Percentiles rank a stretch among this genome's conserved stretches.
Conservation (phyloP, 1,140 invertebrate species). For the Diploscapter pachys region DNA sequence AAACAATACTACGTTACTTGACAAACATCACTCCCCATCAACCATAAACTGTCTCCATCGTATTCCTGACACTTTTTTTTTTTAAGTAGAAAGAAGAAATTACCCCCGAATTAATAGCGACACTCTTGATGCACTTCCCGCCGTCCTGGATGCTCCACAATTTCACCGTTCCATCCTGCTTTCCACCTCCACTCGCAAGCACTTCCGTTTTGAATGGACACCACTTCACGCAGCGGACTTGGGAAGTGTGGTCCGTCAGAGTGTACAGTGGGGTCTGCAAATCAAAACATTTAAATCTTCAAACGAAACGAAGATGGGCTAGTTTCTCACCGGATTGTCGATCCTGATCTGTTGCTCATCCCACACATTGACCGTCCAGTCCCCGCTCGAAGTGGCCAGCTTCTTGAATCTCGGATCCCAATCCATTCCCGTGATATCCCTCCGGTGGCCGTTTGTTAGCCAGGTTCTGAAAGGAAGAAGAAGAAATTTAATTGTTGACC, state of each 20-base stretch:
- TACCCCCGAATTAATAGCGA: constrained; percentile 8
- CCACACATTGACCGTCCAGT: constrained; percentile 27
- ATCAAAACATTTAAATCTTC: neutral
- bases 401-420: constrained; percentile 16
- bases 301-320: neutral
- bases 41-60: too few relatives aligned
- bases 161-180: constrained; percentile 26
- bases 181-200: constrained; percentile 30
- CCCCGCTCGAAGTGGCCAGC: constrained; percentile 25
- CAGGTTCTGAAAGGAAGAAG: constrained; percentile 19
- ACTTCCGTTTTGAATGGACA: constrained; percentile 23
- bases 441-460: constrained; percentile 27
- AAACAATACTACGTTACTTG: constrained; percentile 13
- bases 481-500: neutral
- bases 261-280: constrained; percentile 13
- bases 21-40: constrained; percentile 2
- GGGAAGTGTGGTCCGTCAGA: constrained; percentile 21
- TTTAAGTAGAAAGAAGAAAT: neutral
- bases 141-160: constrained; percentile 25
- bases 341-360: neutral
- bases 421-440: constrained; percentile 25
- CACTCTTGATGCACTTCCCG: constrained; percentile 3
- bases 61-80: neutral
- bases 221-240: constrained; percentile 23
- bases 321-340: constrained; percentile 1